Percentiles rank a stretch among this genome's conserved stretches.
These are phyloP conservation scores for Euphonia xanthogaster DNA, from an alignment of 2,797 vertebrate genomes.

Conservation along the genomic window DNA sequence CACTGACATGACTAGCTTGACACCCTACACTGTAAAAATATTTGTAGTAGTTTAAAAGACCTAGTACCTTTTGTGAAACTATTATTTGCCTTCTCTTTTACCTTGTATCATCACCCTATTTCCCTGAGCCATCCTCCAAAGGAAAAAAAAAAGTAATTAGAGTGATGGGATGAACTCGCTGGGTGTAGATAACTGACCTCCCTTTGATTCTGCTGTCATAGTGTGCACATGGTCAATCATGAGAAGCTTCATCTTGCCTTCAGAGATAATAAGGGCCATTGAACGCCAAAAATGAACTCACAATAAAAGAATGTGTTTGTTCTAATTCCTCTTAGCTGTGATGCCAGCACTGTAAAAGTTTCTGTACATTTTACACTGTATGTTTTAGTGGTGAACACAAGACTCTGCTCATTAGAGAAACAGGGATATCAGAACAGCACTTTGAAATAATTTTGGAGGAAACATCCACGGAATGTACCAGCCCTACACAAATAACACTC, in stretches of 20 bases:
- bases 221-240: constrained; percentile 18
- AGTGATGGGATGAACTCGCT: not conserved
- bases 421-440: not conserved
- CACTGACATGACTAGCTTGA: not conserved
- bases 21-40: not conserved
- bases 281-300: constrained; percentile 50
- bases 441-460: constrained; percentile 23
- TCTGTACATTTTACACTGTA: not conserved
- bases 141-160: not conserved
- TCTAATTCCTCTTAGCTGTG: not conserved
- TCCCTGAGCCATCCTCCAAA: not conserved
- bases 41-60: not conserved
- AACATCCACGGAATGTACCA: constrained; percentile 2
- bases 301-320: constrained; percentile 48
- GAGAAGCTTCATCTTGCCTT: constrained; percentile 27
- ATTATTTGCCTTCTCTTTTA: not conserved
- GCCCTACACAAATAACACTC: constrained; percentile 33
- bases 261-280: constrained; percentile 35
- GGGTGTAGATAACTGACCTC: not conserved
- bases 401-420: not conserved
- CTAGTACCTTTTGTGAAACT: not conserved
- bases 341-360: not conserved
- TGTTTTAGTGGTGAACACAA: not conserved
- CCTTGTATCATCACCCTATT: not conserved
- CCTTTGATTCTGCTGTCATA: constrained; percentile 20